phyloP scores from a whole-genome alignment of 2,113 vertebrate species.

The Phrynosoma platyrhinos region DNA sequence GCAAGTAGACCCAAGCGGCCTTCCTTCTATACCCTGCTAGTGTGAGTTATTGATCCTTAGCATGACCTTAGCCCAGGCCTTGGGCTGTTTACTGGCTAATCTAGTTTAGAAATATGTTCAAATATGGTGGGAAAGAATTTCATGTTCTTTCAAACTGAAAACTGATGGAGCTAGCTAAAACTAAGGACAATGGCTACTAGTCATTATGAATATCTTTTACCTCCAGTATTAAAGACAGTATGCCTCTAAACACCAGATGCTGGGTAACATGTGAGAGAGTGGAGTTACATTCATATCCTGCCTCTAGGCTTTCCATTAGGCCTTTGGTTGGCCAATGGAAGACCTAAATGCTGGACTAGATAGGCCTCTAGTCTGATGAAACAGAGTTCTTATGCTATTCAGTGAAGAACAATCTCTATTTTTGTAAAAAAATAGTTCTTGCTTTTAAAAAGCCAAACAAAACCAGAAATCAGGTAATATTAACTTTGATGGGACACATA shows the following conservation, averaged over 20 bases:
- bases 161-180: not conserved
- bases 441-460: not conserved
- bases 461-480: not conserved
- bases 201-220: not conserved
- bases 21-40: slow-evolving; percentile 48
- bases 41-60: slow-evolving; percentile 34
- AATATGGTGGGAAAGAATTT: not conserved
- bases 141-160: not conserved
- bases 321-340: not conserved
- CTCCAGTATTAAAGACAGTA: too few species aligned
- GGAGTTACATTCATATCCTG: too few species aligned
- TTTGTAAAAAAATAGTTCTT: not conserved
- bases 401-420: not conserved
- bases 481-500: not conserved
- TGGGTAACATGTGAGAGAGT: not conserved
- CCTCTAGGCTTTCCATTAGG: too few species aligned
- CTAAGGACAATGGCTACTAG: not conserved
- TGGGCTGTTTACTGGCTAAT: not conserved
- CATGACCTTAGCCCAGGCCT: not conserved
- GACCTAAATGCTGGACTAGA: not conserved
- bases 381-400: not conserved
- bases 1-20: slow-evolving; percentile 81
- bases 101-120: not conserved
- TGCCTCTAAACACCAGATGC: not conserved
- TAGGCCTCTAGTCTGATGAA: not conserved